These are phyloP conservation scores for Micromussa lordhowensis DNA, from an alignment of 92 coral and sea anemone species.

Conservation along the genomic window DNA sequence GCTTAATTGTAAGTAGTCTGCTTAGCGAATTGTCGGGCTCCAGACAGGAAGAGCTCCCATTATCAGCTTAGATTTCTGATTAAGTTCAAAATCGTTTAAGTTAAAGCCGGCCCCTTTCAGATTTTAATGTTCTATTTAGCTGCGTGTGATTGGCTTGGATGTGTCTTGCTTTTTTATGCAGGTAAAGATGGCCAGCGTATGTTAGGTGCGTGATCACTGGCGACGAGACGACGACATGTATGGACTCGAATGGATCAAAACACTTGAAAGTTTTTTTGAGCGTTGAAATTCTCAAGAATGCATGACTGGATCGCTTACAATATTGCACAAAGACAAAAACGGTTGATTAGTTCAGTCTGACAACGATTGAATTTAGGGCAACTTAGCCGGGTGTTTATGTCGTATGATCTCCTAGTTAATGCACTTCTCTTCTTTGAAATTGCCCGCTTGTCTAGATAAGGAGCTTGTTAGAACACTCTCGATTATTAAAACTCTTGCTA, in stretches of 20 bases:
- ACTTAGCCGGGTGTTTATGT: not conserved
- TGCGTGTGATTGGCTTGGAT: not conserved
- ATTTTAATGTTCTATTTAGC: not conserved
- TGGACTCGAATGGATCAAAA: not conserved
- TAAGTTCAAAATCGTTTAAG: not conserved
- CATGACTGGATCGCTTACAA: not conserved
- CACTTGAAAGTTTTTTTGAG: not conserved
- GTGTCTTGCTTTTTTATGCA: not conserved
- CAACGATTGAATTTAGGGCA: not conserved
- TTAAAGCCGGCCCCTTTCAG: not conserved
- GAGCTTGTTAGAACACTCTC: not conserved
- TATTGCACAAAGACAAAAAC: not conserved
- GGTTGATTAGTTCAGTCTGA: not conserved
- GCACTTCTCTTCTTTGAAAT: not conserved
- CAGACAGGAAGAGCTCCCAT: not conserved
- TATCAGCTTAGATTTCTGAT: not conserved
- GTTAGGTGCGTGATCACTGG: not conserved
- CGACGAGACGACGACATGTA: not conserved
- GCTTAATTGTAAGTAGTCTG: not conserved
- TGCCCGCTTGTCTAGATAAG: not conserved
- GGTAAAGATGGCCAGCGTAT: not conserved
- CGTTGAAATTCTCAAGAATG: not conserved
- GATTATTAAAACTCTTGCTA: not conserved
- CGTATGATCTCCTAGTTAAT: not conserved
- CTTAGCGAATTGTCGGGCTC: not conserved